phyloP scores from a whole-genome alignment of 2,113 vertebrate species.

The Malurus alboscapulatus region DNA sequence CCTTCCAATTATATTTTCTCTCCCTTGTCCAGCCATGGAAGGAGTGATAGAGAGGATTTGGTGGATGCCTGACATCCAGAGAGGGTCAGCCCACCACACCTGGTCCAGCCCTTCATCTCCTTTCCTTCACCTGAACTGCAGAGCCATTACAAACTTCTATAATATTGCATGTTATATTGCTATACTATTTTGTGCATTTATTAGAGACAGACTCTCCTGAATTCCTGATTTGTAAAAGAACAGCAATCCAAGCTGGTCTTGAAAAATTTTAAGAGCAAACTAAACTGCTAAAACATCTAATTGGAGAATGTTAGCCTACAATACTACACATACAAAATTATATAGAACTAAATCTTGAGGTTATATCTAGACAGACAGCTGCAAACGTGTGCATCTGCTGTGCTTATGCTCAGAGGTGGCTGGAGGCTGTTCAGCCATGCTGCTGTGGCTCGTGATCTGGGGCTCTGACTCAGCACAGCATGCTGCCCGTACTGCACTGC shows the following conservation, averaged over 20 bases:
- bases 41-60: background rate
- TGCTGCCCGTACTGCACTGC: background rate
- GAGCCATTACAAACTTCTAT: background rate
- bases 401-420: background rate
- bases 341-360: background rate
- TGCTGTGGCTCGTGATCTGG: rapidly evolving
- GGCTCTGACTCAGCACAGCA: background rate
- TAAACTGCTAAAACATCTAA: background rate
- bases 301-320: background rate
- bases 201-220: background rate
- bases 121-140: background rate
- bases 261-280: background rate
- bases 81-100: background rate
- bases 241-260: background rate
- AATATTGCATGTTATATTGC: background rate
- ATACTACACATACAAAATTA: background rate
- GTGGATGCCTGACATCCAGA: background rate
- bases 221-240: background rate
- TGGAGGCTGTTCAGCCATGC: background rate
- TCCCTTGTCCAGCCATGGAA: background rate
- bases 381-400: background rate
- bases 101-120: background rate
- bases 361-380: background rate
- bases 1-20: background rate
- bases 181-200: background rate